Evolutionary conservation across 2,888 invertebrate species (phyloP), one percentile per base, ranked within the genome.

Genomic region (Arenicola marina): DNA sequence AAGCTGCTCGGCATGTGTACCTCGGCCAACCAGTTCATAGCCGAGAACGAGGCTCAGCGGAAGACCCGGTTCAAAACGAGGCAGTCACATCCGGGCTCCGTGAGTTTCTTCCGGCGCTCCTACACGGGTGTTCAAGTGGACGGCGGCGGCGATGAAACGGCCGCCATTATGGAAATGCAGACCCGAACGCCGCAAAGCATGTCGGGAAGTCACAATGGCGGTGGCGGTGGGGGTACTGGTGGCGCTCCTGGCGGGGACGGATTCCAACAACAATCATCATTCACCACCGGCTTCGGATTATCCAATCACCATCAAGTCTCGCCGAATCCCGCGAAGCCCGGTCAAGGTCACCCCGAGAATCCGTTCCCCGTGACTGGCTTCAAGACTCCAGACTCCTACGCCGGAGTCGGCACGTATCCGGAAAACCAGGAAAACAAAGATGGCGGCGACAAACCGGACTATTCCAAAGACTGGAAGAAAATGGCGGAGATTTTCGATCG

Each of bases 401-500:
- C 11, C 11, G n/a, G n/a, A n/a, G n/a, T n/a, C n/a, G 38, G 11
- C 38, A 15, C 38, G 38, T 11, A 38, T 18, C 11, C 38, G 38
- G 18, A 38, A 18, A 18, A 38, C 11, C 38, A 11, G 38, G 18
- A 38, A 38, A 38, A 11, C 11, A 26, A n/a, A 21, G 51, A 61
- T n/a, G 43, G 32, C n/a, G 60, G 34, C 7, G 33, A 29, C 29
- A 43, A 46, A n/a, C 34, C 31, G 34, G 62, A 65, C 33, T 69
- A 67, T 34, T 33, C 70, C 15, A 65, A 59, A 45, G 73, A 73
- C 15, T 73, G 73, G 73, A 59, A 54, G 45, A 32, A 67, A 11
- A 48, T 72, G 31, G 73, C 72, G 18, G 72, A 72, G 56, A 62
- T 72, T n/a, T 65, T 73, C 45, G 73, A 73, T 53, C 56, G 73